Conservation (phyloP, 2,797 vertebrate species). For the Enteromius radiatus region DNA sequence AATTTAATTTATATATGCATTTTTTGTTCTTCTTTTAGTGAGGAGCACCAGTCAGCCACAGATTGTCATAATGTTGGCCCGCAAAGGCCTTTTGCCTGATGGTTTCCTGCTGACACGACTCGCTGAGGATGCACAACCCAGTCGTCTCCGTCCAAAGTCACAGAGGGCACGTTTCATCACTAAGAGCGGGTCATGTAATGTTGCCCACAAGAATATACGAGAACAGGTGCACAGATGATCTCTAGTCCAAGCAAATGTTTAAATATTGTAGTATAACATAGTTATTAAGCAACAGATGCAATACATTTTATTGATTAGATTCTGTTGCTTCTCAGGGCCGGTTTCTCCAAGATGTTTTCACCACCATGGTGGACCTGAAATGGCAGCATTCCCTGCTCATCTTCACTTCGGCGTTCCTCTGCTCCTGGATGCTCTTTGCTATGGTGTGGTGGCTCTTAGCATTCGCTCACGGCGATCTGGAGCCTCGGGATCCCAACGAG, state of each 20-base stretch:
- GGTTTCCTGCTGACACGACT: constrained; percentile 82
- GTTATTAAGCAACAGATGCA: not conserved
- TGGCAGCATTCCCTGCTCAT: constrained; percentile 86
- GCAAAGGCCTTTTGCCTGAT: constrained; percentile 81
- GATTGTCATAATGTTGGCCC: constrained; percentile 77
- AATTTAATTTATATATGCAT: not conserved
- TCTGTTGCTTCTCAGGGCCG: constrained; percentile 71
- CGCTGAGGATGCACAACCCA: constrained; percentile 77
- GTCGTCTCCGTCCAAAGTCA: constrained; percentile 67
- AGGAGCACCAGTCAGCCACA: constrained; percentile 28
- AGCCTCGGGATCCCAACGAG: constrained; percentile 66
- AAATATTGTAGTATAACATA: not conserved
- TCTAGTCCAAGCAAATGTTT: not conserved
- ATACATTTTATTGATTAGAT: not conserved
- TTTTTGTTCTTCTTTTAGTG: constrained; percentile 21
- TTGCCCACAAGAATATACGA: constrained; percentile 86
- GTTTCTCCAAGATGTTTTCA: constrained; percentile 86
- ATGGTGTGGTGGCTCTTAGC: constrained; percentile 88
- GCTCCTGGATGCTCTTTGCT: constrained; percentile 87
- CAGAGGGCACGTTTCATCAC: constrained; percentile 82
- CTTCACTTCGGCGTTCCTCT: constrained; percentile 85
- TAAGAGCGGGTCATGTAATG: constrained; percentile 83
- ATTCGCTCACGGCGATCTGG: constrained; percentile 84
- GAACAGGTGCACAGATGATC: constrained; percentile 74
- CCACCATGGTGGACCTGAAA: constrained; percentile 87